These are phyloP conservation scores for Drosophila nigrodunni DNA, from an alignment of 1,140 invertebrate genomes.

Conservation along the genomic window DNA sequence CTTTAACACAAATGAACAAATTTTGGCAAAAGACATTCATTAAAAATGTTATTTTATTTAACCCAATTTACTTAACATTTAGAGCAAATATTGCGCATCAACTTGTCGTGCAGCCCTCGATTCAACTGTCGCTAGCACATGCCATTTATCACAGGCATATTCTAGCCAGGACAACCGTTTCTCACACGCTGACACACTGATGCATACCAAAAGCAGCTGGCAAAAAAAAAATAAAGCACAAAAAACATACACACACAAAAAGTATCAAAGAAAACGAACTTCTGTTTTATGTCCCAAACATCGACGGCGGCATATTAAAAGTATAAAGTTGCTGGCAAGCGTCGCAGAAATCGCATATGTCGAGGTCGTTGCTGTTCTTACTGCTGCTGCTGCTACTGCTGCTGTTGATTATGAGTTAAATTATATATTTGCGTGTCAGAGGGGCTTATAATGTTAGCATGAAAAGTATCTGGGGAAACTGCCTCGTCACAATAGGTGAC, in stretches of 20 bases:
- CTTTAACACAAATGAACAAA: not conserved
- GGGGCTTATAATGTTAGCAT: constrained; percentile 47
- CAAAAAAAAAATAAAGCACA: constrained; percentile 1
- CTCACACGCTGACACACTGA: constrained; percentile 24
- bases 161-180: constrained; percentile 44
- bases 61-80: not conserved
- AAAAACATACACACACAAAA: not conserved
- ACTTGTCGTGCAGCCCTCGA: constrained; percentile 57
- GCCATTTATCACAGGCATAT: constrained; percentile 61
- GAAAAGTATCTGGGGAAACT: constrained; percentile 61
- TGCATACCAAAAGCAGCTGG: constrained; percentile 32
- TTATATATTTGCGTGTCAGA: constrained; percentile 80
- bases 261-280: constrained; percentile 37
- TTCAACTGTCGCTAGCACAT: constrained; percentile 46
- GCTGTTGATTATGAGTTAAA: constrained; percentile 77
- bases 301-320: constrained; percentile 68
- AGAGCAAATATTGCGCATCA: constrained; percentile 1
- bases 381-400: constrained; percentile 50
- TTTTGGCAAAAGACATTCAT: not conserved
- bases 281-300: constrained; percentile 68
- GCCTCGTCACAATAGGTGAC: constrained; percentile 71
- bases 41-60: not conserved
- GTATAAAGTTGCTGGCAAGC: constrained; percentile 64
- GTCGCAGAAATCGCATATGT: constrained; percentile 51
- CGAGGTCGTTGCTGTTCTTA: constrained; percentile 43